These are phyloP conservation scores for Ptiloglossa arizonensis DNA, from an alignment of 1,140 invertebrate species.

Conservation along the genomic window DNA sequence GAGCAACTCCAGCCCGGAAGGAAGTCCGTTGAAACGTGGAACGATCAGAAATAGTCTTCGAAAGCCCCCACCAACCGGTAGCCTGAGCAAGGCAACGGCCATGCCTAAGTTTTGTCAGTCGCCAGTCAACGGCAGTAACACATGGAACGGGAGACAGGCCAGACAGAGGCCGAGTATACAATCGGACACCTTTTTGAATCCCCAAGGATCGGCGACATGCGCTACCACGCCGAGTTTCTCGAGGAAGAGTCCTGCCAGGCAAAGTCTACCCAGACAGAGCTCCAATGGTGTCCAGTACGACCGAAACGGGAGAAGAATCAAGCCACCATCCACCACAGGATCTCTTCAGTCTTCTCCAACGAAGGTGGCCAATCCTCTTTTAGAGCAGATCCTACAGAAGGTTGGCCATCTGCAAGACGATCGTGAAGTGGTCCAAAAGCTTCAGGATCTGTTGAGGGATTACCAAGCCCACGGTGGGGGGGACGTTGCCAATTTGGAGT, in stretches of 20 bases:
- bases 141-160: slow-evolving; percentile 86
- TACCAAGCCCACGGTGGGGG: slow-evolving; percentile 76
- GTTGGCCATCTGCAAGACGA: slow-evolving; percentile 87
- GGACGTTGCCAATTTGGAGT: slow-evolving; percentile 85
- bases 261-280: slow-evolving; percentile 84
- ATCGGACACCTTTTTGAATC: slow-evolving; percentile 85
- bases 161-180: slow-evolving; percentile 84
- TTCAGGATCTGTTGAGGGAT: slow-evolving; percentile 87
- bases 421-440: slow-evolving; percentile 86
- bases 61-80: slow-evolving; percentile 77
- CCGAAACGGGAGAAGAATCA: slow-evolving; percentile 82
- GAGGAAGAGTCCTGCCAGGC: slow-evolving; percentile 84
- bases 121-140: slow-evolving; percentile 82
- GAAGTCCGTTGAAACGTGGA: slow-evolving; percentile 74
- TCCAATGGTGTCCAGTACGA: slow-evolving; percentile 80
- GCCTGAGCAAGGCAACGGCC: slow-evolving; percentile 76
- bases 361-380: slow-evolving; percentile 84
- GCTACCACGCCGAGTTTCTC: slow-evolving; percentile 82
- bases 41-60: slow-evolving; percentile 70
- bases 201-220: slow-evolving; percentile 64
- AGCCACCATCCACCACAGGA: slow-evolving; percentile 71
- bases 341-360: slow-evolving; percentile 85
- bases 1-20: slow-evolving; percentile 77
- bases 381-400: slow-evolving; percentile 88
- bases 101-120: slow-evolving; percentile 61